phyloP scores from a whole-genome alignment of 2,113 vertebrate genomes.

The Passer domesticus region DNA sequence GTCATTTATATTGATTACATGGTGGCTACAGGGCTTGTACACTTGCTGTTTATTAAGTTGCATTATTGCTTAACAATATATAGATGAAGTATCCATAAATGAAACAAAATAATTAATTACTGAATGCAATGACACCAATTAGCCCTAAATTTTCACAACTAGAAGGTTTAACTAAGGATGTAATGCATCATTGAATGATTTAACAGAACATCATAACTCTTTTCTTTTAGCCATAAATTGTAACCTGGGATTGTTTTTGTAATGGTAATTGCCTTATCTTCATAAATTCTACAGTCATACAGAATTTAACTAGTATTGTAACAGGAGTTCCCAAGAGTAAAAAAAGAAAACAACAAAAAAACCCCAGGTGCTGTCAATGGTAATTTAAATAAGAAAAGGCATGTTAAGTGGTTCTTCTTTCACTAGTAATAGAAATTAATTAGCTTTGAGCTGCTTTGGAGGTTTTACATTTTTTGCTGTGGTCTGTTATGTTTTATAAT shows the following conservation, averaged over 20 bases:
- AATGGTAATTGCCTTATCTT: slow-evolving; percentile 80
- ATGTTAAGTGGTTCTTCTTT: slow-evolving; percentile 76
- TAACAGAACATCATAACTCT: slow-evolving; percentile 71
- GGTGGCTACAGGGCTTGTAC: not conserved
- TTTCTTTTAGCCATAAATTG: slow-evolving; percentile 72
- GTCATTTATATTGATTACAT: not conserved
- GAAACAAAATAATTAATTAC: slow-evolving; percentile 65
- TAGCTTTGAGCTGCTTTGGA: slow-evolving; percentile 75
- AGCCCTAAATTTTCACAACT: slow-evolving; percentile 64
- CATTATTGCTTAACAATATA: not conserved
- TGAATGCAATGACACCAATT: slow-evolving; percentile 35
- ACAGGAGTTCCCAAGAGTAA: slow-evolving; percentile 69
- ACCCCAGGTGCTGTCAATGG: slow-evolving; percentile 74
- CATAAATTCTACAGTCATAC: slow-evolving; percentile 75
- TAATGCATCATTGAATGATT: slow-evolving; percentile 65
- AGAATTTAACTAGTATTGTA: slow-evolving; percentile 77
- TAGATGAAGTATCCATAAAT: slow-evolving; percentile 34
- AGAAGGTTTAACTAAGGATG: slow-evolving; percentile 64
- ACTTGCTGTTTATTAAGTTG: not conserved
- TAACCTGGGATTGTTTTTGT: slow-evolving; percentile 75
- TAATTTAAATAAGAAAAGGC: slow-evolving; percentile 83
- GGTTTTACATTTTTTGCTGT: slow-evolving; percentile 65
- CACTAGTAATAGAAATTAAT: slow-evolving; percentile 80
- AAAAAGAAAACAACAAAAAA: slow-evolving; percentile 32
- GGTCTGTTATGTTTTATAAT: slow-evolving; percentile 69